A percentile compares a stretch with the other conserved stretches of the same genome.
Evolutionary conservation across 2,113 vertebrate genomes (phyloP).

Genomic region (Psittacara wagleri): DNA sequence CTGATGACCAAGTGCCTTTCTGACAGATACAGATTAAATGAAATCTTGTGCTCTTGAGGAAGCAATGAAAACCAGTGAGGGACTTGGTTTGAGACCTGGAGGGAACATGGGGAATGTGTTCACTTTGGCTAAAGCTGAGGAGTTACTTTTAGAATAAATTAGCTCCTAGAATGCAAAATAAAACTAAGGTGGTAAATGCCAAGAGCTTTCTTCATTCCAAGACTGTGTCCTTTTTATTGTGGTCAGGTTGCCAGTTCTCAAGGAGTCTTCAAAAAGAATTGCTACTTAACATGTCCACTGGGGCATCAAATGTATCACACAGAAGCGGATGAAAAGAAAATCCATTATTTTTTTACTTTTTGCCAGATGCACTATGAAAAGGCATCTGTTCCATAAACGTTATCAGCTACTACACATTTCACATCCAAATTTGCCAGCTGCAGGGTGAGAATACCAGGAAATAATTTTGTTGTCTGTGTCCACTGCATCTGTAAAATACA

Average conservation of each 20-base stretch:
- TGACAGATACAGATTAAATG: not conserved
- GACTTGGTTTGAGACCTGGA: not conserved
- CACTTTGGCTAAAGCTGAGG: not conserved
- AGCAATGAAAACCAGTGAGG: not conserved
- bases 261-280: not conserved
- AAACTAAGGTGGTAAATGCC: not conserved
- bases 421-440: not conserved
- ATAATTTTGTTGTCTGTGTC: not conserved
- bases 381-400: not conserved
- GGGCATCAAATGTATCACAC: not conserved
- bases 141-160: not conserved
- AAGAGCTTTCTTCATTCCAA: not conserved
- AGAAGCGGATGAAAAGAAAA: not conserved
- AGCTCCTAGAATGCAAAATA: not conserved
- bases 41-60: not conserved
- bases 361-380: not conserved
- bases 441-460: not conserved
- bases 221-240: not conserved
- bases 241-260: not conserved
- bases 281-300: not conserved
- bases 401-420: conserved; percentile 28
- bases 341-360: not conserved
- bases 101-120: not conserved
- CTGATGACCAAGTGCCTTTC: not conserved
- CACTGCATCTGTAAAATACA: not conserved